These are phyloP conservation scores for Chouioia cunea DNA, from an alignment of 2,888 invertebrate species.

Conservation along the genomic window DNA sequence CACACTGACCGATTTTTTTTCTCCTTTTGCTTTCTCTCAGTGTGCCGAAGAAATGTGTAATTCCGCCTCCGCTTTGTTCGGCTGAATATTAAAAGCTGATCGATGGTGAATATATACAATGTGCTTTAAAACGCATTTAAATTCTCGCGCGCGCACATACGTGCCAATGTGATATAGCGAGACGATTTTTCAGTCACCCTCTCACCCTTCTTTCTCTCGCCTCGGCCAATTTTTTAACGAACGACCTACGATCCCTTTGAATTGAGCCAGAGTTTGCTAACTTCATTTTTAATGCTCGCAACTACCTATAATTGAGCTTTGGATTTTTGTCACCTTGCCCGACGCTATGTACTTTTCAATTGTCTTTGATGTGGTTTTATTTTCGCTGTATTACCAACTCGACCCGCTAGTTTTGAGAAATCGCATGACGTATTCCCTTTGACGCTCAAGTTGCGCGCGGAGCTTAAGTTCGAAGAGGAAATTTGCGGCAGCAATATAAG, in stretches of 20 bases:
- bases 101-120: conserved; percentile 47
- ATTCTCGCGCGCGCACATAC: conserved; percentile 31
- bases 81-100: conserved; percentile 47
- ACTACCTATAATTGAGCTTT: conserved; percentile 37
- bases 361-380: background rate
- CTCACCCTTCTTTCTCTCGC: background rate
- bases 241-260: conserved; percentile 35
- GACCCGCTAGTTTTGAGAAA: background rate
- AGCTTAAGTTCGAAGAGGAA: conserved; percentile 22
- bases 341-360: background rate
- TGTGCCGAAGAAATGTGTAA: conserved; percentile 31
- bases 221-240: conserved; percentile 44
- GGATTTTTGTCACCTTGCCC: conserved; percentile 6
- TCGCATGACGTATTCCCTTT: conserved; percentile 11
- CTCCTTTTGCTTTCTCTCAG: background rate
- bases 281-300: conserved; percentile 33
- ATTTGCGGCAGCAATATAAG: conserved; percentile 5
- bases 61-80: conserved; percentile 25
- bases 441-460: background rate
- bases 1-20: conserved; percentile 27
- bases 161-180: conserved; percentile 44
- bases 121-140: conserved; percentile 43
- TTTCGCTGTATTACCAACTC: background rate
- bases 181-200: conserved; percentile 38
- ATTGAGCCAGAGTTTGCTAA: conserved; percentile 36